A percentile compares a stretch with the other conserved stretches of the same genome.
Evolutionary conservation across 2,888 invertebrate species (phyloP).

Genomic region (Phaonia tiefii): DNA sequence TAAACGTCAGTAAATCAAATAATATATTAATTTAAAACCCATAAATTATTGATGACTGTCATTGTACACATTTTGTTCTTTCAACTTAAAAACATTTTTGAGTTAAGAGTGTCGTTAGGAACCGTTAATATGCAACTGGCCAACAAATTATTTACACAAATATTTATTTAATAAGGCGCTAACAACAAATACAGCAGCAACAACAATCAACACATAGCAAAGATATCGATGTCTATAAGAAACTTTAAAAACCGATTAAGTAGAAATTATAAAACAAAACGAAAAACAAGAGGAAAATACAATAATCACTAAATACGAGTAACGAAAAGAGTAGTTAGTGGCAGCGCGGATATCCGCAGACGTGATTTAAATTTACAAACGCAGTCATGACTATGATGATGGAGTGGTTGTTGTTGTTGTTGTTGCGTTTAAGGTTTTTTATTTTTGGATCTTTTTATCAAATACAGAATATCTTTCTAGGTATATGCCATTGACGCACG

Average conservation of each 20-base stretch:
- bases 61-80: too few species aligned
- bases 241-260: not conserved
- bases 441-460: too few species aligned
- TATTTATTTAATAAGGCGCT: constrained; percentile 61
- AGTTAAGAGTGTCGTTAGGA: constrained; percentile 19
- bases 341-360: constrained; percentile 62
- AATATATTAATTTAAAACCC: too few species aligned
- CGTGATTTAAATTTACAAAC: constrained; percentile 49
- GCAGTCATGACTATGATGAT: constrained; percentile 31
- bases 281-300: constrained; percentile 12
- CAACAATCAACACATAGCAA: constrained; percentile 33
- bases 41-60: too few species aligned
- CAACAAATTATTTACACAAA: constrained; percentile 15
- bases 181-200: constrained; percentile 45
- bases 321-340: constrained; percentile 16
- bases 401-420: not conserved
- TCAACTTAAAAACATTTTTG: not conserved
- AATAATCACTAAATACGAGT: constrained; percentile 6
- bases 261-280: not conserved
- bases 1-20: too few species aligned
- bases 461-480: constrained; percentile 26
- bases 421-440: constrained; percentile 9
- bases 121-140: not conserved
- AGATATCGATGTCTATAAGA: not conserved
- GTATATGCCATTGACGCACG: constrained; percentile 18